A percentile compares a stretch with the other conserved stretches of the same genome.
Evolutionary conservation across 2,888 invertebrate genomes (phyloP).

Genomic region (Reticulitermes lucifugus): DNA sequence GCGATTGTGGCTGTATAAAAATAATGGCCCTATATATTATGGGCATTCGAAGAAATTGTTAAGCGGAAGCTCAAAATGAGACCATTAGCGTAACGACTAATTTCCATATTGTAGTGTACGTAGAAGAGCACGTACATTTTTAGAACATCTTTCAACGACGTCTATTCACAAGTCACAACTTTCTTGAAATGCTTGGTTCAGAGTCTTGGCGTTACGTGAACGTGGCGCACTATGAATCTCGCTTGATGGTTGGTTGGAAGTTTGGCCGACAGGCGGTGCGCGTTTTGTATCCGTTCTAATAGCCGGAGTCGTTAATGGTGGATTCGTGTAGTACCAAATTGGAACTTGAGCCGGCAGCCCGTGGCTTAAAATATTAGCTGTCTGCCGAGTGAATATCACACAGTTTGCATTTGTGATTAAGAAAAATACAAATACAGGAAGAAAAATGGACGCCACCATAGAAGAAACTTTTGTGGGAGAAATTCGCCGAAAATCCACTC

Average conservation of each 20-base stretch:
- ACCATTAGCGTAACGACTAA: too few species aligned
- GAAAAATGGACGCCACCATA: constrained; percentile 15
- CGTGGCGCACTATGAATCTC: too few species aligned
- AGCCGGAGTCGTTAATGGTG: not conserved
- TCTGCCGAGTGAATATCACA: constrained; percentile 26
- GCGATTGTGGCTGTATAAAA: too few species aligned
- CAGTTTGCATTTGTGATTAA: constrained; percentile 10
- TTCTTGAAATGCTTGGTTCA: too few species aligned
- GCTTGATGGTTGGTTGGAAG: not conserved
- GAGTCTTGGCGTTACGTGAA: too few species aligned
- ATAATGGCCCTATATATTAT: too few species aligned
- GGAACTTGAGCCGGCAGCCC: constrained; percentile 20
- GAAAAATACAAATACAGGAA: not conserved
- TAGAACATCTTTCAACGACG: too few species aligned
- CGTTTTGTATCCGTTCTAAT: not conserved
- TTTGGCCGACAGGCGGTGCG: not conserved
- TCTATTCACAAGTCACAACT: too few species aligned
- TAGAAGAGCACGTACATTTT: too few species aligned
- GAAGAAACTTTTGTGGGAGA: constrained; percentile 19
- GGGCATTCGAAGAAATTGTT: too few species aligned
- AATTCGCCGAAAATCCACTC: constrained; percentile 18
- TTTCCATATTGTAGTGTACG: too few species aligned
- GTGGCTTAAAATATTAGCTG: constrained; percentile 18
- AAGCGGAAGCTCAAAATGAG: too few species aligned
- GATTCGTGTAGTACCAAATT: constrained; percentile 19